phyloP scores from a whole-genome alignment of 2,113 vertebrate species.

The Paedocypris sp. region DNA sequence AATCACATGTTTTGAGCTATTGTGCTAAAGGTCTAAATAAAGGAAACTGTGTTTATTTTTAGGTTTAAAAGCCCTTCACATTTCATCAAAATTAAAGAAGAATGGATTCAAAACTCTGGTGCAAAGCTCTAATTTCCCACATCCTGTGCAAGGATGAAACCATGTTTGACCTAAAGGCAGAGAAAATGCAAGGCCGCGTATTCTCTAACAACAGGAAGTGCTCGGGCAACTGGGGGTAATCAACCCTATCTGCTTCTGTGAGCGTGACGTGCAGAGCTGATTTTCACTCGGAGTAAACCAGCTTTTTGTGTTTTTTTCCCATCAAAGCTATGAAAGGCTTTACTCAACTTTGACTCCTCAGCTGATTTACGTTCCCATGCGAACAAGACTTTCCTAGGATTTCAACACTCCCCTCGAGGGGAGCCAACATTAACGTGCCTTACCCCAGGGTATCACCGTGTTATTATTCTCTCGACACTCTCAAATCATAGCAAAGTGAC shows the following conservation, averaged over 20 bases:
- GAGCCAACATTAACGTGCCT: not conserved
- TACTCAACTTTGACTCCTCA: not conserved
- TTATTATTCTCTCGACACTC: too few relatives aligned
- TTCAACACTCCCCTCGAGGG: not conserved
- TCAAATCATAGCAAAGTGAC: too few relatives aligned
- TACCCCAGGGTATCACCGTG: not conserved
- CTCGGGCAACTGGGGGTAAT: slow-evolving; percentile 11
- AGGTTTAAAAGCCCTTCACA: too few relatives aligned
- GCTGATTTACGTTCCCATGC: not conserved
- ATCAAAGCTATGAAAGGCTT: not conserved
- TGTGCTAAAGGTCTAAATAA: too few relatives aligned
- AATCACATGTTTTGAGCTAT: too few relatives aligned
- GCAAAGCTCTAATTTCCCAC: not conserved
- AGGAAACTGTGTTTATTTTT: too few relatives aligned
- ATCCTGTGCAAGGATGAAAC: not conserved
- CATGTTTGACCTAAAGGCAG: slow-evolving; percentile 16
- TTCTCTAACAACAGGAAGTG: slow-evolving; percentile 1
- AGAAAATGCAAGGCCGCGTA: not conserved
- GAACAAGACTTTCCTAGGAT: not conserved
- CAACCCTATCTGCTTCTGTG: too few relatives aligned
- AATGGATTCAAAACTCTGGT: too few relatives aligned
- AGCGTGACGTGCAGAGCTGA: too few relatives aligned
- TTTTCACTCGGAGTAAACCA: not conserved
- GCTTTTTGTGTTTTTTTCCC: not conserved
- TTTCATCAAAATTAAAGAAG: too few relatives aligned